phyloP scores from a whole-genome alignment of 1,140 invertebrate genomes.

The Parasteatoda tepidariorum region DNA sequence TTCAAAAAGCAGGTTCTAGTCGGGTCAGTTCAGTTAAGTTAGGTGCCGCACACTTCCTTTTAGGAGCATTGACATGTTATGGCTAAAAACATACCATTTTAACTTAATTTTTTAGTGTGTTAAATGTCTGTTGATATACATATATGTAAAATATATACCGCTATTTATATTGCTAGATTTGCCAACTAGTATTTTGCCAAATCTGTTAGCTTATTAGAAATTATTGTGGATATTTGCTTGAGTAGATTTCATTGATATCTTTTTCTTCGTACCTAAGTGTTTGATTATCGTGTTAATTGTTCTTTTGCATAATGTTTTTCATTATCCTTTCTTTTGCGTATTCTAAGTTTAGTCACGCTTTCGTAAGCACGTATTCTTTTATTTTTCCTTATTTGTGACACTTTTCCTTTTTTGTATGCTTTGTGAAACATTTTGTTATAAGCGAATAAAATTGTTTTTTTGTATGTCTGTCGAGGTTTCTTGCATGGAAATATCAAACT shows the following conservation, averaged over 20 bases:
- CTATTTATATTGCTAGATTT: slow-evolving; percentile 57
- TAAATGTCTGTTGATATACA: slow-evolving; percentile 56
- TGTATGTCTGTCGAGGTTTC: slow-evolving; percentile 21
- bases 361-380: slow-evolving; percentile 41
- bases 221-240: slow-evolving; percentile 30
- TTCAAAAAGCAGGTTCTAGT: slow-evolving; percentile 35
- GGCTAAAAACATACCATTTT: slow-evolving; percentile 50
- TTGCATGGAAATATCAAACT: slow-evolving; percentile 39
- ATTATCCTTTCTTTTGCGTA: slow-evolving; percentile 37
- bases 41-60: slow-evolving; percentile 46
- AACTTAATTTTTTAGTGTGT: slow-evolving; percentile 56
- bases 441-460: slow-evolving; percentile 43
- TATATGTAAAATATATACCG: slow-evolving; percentile 44
- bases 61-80: slow-evolving; percentile 59
- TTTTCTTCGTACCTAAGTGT: slow-evolving; percentile 20
- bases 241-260: slow-evolving; percentile 21
- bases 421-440: slow-evolving; percentile 15
- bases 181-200: slow-evolving; percentile 46
- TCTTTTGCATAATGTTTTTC: slow-evolving; percentile 4
- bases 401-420: slow-evolving; percentile 15
- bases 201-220: slow-evolving; percentile 52
- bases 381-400: slow-evolving; percentile 15
- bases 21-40: slow-evolving; percentile 45
- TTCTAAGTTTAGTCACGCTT: slow-evolving; percentile 58
- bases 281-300: slow-evolving; percentile 15